Percentiles rank a stretch among this genome's conserved stretches.
Conservation (phyloP, 2,797 vertebrate genomes). For the Oreonectes daqikongensis region DNA sequence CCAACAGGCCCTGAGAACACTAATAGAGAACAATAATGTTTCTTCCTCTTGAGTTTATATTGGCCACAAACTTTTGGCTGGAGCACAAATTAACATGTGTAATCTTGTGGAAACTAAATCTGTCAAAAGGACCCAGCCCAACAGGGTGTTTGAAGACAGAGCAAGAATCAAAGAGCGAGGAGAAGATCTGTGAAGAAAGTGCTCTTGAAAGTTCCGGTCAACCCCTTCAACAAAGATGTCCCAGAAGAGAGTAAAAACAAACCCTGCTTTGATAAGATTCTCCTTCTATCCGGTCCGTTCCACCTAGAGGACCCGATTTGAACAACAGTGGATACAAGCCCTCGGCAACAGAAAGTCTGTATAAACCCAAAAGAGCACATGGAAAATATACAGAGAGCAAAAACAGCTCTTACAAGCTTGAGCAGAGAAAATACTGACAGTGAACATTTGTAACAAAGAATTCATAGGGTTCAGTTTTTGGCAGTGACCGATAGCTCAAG, state of each 20-base stretch:
- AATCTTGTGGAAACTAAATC: conserved; percentile 8
- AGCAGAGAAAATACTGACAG: background rate
- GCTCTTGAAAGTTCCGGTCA: background rate
- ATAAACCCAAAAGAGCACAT: background rate
- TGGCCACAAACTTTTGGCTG: background rate
- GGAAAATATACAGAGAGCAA: background rate
- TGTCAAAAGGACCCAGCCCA: background rate
- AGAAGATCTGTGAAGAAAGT: conserved; percentile 8
- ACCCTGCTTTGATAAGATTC: conserved; percentile 18
- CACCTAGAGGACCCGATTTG: background rate
- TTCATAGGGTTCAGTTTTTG: background rate
- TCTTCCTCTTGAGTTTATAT: conserved; percentile 19
- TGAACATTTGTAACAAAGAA: background rate
- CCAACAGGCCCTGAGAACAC: background rate
- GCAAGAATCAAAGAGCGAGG: conserved; percentile 6
- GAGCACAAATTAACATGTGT: background rate
- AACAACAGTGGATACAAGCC: background rate
- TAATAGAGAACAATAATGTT: background rate
- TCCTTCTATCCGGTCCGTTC: background rate
- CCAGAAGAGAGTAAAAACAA: conserved; percentile 16
- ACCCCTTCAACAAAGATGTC: background rate
- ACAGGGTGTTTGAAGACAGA: background rate
- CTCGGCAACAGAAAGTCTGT: background rate
- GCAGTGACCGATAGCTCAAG: background rate
- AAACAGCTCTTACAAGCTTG: background rate